These are phyloP conservation scores for Cyrtonyx montezumae DNA, from an alignment of 2,113 vertebrate species.

Conservation along the genomic window DNA sequence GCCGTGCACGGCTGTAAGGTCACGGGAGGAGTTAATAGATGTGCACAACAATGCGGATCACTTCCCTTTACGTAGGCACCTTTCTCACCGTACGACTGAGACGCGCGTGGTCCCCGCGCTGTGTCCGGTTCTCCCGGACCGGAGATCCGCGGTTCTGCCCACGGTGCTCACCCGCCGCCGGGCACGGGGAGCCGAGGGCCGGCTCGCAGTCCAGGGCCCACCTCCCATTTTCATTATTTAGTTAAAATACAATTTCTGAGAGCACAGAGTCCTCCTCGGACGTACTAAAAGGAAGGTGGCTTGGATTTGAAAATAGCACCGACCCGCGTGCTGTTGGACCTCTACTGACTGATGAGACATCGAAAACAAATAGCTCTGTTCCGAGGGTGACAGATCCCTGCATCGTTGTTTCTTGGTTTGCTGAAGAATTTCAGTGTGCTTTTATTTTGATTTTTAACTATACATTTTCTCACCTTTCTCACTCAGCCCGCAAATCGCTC, in stretches of 20 bases:
- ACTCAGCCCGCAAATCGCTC: neutral
- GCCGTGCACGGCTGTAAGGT: neutral
- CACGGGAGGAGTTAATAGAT: neutral
- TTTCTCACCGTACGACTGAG: neutral
- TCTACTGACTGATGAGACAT: constrained; percentile 12
- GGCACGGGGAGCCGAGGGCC: neutral
- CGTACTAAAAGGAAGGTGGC: neutral
- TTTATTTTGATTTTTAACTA: neutral
- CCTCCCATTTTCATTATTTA: neutral
- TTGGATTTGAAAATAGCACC: neutral
- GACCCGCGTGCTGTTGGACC: constrained; percentile 10
- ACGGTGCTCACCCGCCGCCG: neutral
- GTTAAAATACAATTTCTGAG: neutral
- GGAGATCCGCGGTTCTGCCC: neutral
- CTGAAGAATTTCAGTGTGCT: neutral
- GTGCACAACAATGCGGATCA: neutral
- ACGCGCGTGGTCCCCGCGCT: neutral
- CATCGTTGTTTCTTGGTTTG: neutral
- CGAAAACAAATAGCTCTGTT: constrained; percentile 28
- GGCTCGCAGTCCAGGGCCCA: neutral
- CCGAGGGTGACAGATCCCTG: constrained; percentile 25
- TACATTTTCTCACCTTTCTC: neutral
- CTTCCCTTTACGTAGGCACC: neutral
- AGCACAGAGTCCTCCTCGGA: neutral
- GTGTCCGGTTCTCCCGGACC: neutral